Evolutionary conservation across 1,140 invertebrate species (phyloP), one percentile per base, ranked within the genome.

Genomic region (Berghia stephanieae): DNA sequence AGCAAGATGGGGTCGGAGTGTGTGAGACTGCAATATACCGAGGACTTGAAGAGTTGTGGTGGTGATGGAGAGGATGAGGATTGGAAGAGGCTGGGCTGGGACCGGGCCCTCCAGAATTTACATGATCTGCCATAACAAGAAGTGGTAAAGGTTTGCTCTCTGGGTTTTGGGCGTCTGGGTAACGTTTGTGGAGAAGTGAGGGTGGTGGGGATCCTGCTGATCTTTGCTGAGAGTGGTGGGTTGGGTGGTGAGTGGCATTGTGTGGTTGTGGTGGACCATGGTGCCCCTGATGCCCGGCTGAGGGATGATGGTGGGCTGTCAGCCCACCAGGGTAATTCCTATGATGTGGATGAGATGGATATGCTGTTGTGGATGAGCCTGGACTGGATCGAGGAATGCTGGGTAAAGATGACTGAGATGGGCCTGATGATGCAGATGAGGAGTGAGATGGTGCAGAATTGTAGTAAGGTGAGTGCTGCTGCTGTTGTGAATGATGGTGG

Each of bases 1-100:
- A 38, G 69, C 78, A 79, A 0, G 78, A 77, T 34, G 70, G 66
- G 42, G 78, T 52, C 2, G 74, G 78, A 5, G 42, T 71, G 78
- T 79, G 78, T 6, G 52, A 69, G 3, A 66, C 74, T 2, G 57
- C 60, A 0, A 76, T 34, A 0, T 67, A 18, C 24, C 60, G 2
- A n/a, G n/a, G n/a, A n/a, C n/a, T n/a, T n/a, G n/a, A 21, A 6
- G 24, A 57, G 8, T 57, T 57, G n/a, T 57, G 55, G 8, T 57
- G 55, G n/a, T 57, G 55, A 57, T 27, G 55, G 55, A n/a, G 55
- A n/a, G n/a, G n/a, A n/a, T n/a, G n/a, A n/a, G n/a, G n/a, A n/a
- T n/a, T 42, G 68, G 68, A 8, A 10, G 21, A 13, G 4, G 5
- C 5, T 34, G 34, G 3, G 24, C 44, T 52, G 49, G n/a, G 10